Conservation (phyloP, 2,113 vertebrate species). For the Nerophis ophidion region DNA sequence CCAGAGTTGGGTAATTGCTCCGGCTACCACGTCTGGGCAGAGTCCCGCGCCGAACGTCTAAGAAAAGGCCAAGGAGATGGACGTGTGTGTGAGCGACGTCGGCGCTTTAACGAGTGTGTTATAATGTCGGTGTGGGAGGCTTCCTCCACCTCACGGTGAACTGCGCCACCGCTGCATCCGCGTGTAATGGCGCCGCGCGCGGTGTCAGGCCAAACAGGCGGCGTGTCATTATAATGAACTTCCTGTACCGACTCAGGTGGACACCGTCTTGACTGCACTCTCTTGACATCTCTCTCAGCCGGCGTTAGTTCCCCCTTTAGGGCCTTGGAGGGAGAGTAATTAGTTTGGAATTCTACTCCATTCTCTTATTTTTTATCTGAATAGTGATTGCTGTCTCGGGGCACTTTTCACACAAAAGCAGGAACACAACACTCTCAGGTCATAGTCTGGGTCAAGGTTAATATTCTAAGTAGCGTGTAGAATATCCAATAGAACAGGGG, state of each 20-base stretch:
- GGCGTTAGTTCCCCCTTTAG: neutral
- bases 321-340: neutral
- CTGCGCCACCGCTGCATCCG: slow-evolving; percentile 47
- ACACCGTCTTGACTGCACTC: neutral
- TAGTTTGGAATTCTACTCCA: neutral
- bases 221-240: slow-evolving; percentile 29
- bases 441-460: too few species aligned
- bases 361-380: neutral
- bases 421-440: too few species aligned
- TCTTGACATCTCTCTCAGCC: neutral
- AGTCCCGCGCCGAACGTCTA: slow-evolving; percentile 27
- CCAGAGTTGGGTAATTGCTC: slow-evolving; percentile 61
- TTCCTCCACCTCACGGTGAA: slow-evolving; percentile 40
- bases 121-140: slow-evolving; percentile 38
- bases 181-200: slow-evolving; percentile 31
- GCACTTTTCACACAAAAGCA: neutral
- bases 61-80: slow-evolving; percentile 43
- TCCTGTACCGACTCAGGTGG: neutral
- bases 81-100: neutral
- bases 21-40: slow-evolving; percentile 53
- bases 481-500: neutral
- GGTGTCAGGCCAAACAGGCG: neutral
- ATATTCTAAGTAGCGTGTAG: neutral
- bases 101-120: slow-evolving; percentile 54
- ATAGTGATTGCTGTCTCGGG: slow-evolving; percentile 1